Evolutionary conservation across 2,113 vertebrate species (phyloP), one percentile per base, ranked within the genome.

Genomic region (Tragelaphus buxtoni): DNA sequence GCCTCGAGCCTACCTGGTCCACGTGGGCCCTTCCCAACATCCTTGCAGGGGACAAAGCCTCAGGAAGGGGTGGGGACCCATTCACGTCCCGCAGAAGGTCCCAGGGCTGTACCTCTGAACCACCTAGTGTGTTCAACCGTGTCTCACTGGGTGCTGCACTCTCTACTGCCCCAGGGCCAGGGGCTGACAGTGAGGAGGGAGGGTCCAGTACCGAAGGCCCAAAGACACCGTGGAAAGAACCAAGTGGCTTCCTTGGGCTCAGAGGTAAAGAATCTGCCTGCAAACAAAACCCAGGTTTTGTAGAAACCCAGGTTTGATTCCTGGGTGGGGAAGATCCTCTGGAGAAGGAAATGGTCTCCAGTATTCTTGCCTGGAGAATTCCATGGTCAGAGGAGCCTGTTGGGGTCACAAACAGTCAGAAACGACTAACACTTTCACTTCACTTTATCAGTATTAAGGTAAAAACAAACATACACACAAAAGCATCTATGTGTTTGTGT

Each of bases 21-120:
- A 0, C 0, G 0, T 17, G 42, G 61, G 45, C 20, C 42, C 20
- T 26, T 4, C 18, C 16, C 4, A 9, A 4, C 0, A 0, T 58
- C 65, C 72, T n/a, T 1, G 2, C 5, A 28, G 55, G 61, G 85
- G 14, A 51, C 17, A 17, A 22, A 61, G 65, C 26, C 45, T 17
- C 22, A 7, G 26, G 42, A 22, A 26, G 8, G 42, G 28, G 1
- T 5, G 53, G 39, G 28, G 39, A 12, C 32, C n/a, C 0, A 9
- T 11, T 17, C 79, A 17, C 0, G 1, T 22, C 45, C 77, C 4
- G 0, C 76, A 83, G 61, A 69, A 58, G 82, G 32, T 20, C 6
- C 18, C 22, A 63, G 53, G 17, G 51, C 4, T 7, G 16, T 24
- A 2, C 13, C 39, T 61, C 58, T 35, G 3, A 3, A 56, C 51